A percentile compares a stretch with the other conserved stretches of the same genome.
Evolutionary conservation across 1,140 invertebrate species (phyloP).

Genomic region (Scylla paramamosain): DNA sequence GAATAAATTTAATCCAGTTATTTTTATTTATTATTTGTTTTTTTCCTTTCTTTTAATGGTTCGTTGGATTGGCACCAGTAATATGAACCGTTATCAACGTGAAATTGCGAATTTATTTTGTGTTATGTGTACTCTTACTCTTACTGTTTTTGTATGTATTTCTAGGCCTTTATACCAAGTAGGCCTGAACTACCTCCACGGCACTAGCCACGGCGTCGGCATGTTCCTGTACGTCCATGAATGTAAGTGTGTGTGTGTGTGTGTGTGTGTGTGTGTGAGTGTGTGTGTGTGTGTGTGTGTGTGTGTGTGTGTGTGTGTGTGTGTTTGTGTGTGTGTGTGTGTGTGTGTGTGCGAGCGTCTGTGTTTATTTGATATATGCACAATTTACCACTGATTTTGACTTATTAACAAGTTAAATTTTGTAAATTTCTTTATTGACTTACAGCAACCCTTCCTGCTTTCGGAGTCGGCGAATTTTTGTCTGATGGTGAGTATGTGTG

Average conservation of each 20-base stretch:
- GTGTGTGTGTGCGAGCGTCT: not conserved
- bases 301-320: not conserved
- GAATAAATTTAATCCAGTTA: not conserved
- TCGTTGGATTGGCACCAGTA: not conserved
- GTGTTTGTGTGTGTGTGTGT: not conserved
- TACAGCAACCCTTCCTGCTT: not conserved
- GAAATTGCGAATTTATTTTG: not conserved
- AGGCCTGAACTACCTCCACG: conserved; percentile 84
- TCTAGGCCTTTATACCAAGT: conserved; percentile 81
- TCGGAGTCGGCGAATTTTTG: not conserved
- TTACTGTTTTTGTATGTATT: conserved; percentile 80
- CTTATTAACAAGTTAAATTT: too few species aligned
- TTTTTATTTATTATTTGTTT: not conserved
- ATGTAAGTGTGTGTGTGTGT: conserved; percentile 77
- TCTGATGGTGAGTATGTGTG: not conserved
- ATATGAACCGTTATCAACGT: not conserved
- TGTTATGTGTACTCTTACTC: not conserved
- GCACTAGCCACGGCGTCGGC: conserved; percentile 86
- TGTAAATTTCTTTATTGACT: too few species aligned
- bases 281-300: not conserved
- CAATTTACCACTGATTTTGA: too few species aligned
- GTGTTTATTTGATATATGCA: too few species aligned
- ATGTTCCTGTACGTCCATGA: conserved; percentile 85
- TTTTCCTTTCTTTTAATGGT: not conserved
- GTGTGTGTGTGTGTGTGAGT: not conserved